Conservation (phyloP, 2,113 vertebrate species). For the Phyllostomus hastatus region DNA sequence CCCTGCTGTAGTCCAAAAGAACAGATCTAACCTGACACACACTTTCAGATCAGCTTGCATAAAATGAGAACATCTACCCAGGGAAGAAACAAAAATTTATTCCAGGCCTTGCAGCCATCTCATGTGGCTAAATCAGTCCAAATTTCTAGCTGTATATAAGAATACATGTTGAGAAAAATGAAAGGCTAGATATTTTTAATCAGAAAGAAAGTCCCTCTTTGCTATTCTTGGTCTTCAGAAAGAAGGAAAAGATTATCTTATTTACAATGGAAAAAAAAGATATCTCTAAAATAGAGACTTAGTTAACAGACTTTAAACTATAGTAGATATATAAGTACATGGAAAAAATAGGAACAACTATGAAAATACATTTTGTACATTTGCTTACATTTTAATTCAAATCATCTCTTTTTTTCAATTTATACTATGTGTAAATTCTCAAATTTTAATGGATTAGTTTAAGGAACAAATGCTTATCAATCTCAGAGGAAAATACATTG, state of each 20-base stretch:
- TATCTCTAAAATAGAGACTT: conserved; percentile 60
- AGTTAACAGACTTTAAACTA: conserved; percentile 39
- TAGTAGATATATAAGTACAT: rapidly evolving
- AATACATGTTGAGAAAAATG: conserved; percentile 22
- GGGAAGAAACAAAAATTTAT: background rate
- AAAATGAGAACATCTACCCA: conserved; percentile 21
- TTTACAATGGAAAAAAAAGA: conserved; percentile 20
- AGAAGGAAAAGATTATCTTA: conserved; percentile 30
- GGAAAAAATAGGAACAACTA: conserved; percentile 13
- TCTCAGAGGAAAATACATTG: conserved; percentile 42
- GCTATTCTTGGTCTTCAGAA: background rate
- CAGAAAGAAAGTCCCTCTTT: background rate
- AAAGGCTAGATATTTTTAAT: background rate
- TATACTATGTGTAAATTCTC: conserved; percentile 48
- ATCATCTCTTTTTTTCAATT: background rate
- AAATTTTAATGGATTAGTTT: conserved; percentile 35
- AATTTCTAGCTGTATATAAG: conserved; percentile 21
- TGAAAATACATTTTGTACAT: conserved; percentile 3
- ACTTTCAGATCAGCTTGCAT: conserved; percentile 27
- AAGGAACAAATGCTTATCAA: conserved; percentile 53
- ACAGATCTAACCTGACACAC: background rate
- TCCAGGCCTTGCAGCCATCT: background rate
- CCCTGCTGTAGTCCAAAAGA: background rate
- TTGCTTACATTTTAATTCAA: conserved; percentile 43
- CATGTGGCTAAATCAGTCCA: conserved; percentile 11